A percentile compares a stretch with the other conserved stretches of the same genome.
These are phyloP conservation scores for Falco columbarius DNA, from an alignment of 2,797 vertebrate species.

Conservation along the genomic window DNA sequence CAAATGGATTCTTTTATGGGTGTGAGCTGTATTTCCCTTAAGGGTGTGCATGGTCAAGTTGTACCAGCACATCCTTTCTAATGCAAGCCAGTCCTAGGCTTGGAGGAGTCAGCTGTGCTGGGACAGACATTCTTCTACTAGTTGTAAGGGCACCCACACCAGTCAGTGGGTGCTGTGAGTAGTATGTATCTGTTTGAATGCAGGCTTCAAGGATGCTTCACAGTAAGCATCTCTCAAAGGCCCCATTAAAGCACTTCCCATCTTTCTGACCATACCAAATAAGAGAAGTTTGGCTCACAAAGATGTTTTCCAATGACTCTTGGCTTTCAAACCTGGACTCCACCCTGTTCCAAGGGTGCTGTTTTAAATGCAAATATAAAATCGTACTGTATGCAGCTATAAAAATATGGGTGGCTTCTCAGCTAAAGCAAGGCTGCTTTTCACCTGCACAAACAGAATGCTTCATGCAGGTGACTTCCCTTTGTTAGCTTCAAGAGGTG, in stretches of 20 bases:
- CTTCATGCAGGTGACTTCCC: background rate
- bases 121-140: background rate
- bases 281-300: background rate
- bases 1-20: background rate
- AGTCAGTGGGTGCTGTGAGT: background rate
- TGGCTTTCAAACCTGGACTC: background rate
- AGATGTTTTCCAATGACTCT: background rate
- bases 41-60: background rate
- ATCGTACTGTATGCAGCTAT: background rate
- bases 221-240: fast-evolving
- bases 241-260: background rate
- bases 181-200: fast-evolving
- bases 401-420: background rate
- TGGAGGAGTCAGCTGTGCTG: background rate
- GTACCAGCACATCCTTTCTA: background rate
- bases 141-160: background rate
- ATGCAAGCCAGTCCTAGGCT: background rate
- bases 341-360: background rate
- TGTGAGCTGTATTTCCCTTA: background rate
- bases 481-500: background rate
- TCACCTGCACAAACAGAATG: background rate
- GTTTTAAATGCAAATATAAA: background rate
- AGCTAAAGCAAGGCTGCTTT: background rate
- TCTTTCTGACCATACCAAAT: background rate
- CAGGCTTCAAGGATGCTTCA: background rate